Conservation (phyloP, 2,797 vertebrate species). For the Fistularia commersonii region DNA sequence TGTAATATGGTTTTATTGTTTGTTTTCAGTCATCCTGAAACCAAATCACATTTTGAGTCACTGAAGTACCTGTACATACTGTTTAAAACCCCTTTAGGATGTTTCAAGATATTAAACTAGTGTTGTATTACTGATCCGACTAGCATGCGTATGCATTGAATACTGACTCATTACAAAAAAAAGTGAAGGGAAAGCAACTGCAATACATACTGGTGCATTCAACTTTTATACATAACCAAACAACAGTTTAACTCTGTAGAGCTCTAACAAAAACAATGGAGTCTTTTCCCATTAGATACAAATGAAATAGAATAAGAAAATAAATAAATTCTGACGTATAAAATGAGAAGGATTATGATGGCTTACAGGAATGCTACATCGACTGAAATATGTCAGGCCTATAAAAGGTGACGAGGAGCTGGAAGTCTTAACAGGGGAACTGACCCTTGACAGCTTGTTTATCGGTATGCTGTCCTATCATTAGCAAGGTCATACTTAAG, state of each 20-base stretch:
- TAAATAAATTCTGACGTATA: constrained; percentile 48
- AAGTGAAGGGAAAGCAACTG: constrained; percentile 5
- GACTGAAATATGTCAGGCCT: constrained; percentile 11
- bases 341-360: constrained; percentile 21
- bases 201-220: constrained; percentile 9
- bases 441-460: too few relatives aligned
- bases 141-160: constrained; percentile 25
- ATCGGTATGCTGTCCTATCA: too few relatives aligned
- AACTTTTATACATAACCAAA: constrained; percentile 16
- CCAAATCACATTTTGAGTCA: too few relatives aligned
- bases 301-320: constrained; percentile 45
- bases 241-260: constrained; percentile 14
- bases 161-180: constrained; percentile 21
- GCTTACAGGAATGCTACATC: constrained; percentile 43
- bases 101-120: too few relatives aligned
- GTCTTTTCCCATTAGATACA: constrained; percentile 24
- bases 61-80: too few relatives aligned
- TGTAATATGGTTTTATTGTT: too few relatives aligned
- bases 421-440: neutral
- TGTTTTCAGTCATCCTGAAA: too few relatives aligned
- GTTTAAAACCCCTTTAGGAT: too few relatives aligned
- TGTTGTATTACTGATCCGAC: neutral
- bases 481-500: too few relatives aligned
- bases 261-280: constrained; percentile 19
- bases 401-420: neutral